These are phyloP conservation scores for Lamprotornis superbus DNA, from an alignment of 2,113 vertebrate species.

Conservation along the genomic window DNA sequence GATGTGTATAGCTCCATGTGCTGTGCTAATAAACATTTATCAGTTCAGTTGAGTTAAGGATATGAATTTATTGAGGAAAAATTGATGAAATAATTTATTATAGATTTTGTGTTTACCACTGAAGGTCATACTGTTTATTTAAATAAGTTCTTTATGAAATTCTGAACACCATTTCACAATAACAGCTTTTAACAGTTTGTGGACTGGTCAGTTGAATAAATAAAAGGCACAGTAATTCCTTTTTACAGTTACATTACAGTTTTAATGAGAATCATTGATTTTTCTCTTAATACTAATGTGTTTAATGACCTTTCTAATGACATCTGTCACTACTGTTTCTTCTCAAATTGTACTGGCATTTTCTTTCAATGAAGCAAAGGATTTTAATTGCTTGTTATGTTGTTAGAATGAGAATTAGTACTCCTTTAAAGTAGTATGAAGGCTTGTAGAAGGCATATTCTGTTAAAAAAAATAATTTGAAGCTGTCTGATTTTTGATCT, in stretches of 20 bases:
- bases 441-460: neutral
- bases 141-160: neutral
- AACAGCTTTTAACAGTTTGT: neutral
- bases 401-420: neutral
- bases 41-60: neutral
- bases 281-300: conserved; percentile 21
- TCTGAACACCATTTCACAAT: neutral
- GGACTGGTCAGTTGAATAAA: neutral
- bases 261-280: conserved; percentile 22
- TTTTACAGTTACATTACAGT: conserved; percentile 22
- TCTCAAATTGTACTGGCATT: neutral
- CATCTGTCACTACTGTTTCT: conserved; percentile 20
- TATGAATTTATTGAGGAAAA: neutral
- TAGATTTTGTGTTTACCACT: neutral
- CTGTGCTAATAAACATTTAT: neutral
- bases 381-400: conserved; percentile 17
- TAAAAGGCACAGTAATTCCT: neutral
- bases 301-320: conserved; percentile 36
- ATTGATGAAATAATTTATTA: neutral
- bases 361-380: neutral
- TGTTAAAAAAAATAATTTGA: neutral
- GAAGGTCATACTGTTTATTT: neutral
- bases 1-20: neutral
- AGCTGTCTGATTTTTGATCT: neutral
- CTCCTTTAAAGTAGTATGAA: neutral